A percentile compares a stretch with the other conserved stretches of the same genome.
phyloP scores from a whole-genome alignment of 2,888 invertebrate species.

The Acleris emargana region DNA sequence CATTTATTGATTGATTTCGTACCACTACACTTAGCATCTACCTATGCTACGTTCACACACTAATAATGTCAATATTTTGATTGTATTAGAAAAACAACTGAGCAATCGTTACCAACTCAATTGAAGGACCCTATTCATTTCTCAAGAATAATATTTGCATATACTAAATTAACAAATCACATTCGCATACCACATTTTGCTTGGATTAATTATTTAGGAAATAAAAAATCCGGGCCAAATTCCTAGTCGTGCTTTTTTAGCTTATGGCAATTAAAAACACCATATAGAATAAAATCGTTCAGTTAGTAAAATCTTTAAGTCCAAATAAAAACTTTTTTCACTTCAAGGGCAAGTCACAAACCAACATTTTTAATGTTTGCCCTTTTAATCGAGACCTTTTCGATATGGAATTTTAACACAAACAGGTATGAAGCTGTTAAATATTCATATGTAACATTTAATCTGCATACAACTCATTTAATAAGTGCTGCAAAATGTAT shows the following conservation, averaged over 20 bases:
- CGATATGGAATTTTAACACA: conserved; percentile 27
- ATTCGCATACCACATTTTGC: too few relatives aligned
- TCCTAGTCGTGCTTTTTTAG: too few relatives aligned
- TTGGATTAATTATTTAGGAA: too few relatives aligned
- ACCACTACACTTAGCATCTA: too few relatives aligned
- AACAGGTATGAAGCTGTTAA: conserved; percentile 28
- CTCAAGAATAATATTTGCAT: too few relatives aligned
- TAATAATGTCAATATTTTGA: not conserved
- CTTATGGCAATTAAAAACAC: too few relatives aligned
- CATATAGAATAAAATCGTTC: too few relatives aligned
- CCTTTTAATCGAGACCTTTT: conserved; percentile 36
- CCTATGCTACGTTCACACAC: not conserved
- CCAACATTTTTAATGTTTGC: conserved; percentile 26
- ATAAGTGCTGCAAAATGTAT: conserved; percentile 15
- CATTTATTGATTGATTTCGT: too few relatives aligned
- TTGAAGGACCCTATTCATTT: too few relatives aligned
- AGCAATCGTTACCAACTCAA: not conserved
- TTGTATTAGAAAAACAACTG: not conserved
- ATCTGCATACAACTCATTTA: conserved; percentile 30
- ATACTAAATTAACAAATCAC: too few relatives aligned
- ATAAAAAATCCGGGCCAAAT: too few relatives aligned
- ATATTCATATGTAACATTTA: conserved; percentile 32
- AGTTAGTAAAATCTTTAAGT: too few relatives aligned
- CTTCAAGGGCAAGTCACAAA: conserved; percentile 19
- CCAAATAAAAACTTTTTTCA: not conserved